A percentile compares a stretch with the other conserved stretches of the same genome.
Evolutionary conservation across 2,113 vertebrate species (phyloP).

Genomic region (Hemiprocne comata): DNA sequence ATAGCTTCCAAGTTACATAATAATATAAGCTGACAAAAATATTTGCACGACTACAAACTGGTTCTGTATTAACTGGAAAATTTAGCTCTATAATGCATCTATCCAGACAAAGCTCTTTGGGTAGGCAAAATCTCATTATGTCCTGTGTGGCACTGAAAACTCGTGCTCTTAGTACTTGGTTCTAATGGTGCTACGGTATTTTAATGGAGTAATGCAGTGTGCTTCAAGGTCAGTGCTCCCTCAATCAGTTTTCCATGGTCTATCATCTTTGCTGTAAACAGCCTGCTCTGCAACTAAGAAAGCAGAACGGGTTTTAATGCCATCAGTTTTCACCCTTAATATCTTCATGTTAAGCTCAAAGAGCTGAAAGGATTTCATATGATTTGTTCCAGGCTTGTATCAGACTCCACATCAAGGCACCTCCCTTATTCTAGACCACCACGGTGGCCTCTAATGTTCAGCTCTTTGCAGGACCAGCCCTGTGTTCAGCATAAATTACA

Average conservation of each 20-base stretch:
- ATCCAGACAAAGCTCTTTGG: background rate
- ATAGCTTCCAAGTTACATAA: background rate
- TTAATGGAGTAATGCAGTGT: background rate
- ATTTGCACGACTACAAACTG: background rate
- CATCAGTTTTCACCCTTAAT: constrained; percentile 27
- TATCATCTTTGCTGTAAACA: constrained; percentile 45
- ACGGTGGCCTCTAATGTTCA: background rate
- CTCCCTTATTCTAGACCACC: constrained; percentile 26
- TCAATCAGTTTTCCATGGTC: constrained; percentile 34
- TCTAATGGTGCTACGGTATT: background rate
- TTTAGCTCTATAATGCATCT: background rate
- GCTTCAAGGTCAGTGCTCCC: constrained; percentile 11
- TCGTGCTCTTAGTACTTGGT: background rate
- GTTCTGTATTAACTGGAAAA: background rate
- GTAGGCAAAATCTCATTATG: background rate
- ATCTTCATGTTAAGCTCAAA: background rate
- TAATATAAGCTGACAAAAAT: background rate
- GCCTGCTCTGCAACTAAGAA: constrained; percentile 8
- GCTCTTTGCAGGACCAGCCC: background rate
- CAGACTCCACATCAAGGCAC: background rate
- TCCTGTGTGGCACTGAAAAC: background rate
- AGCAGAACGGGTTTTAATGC: constrained; percentile 39
- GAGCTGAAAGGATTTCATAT: background rate
- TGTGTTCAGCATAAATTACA: background rate
- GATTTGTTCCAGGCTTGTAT: constrained; percentile 45